Percentiles rank a stretch among this genome's conserved stretches.
These are phyloP conservation scores for Gonioctena quinquepunctata DNA, from an alignment of 1,140 invertebrate species.

Conservation along the genomic window DNA sequence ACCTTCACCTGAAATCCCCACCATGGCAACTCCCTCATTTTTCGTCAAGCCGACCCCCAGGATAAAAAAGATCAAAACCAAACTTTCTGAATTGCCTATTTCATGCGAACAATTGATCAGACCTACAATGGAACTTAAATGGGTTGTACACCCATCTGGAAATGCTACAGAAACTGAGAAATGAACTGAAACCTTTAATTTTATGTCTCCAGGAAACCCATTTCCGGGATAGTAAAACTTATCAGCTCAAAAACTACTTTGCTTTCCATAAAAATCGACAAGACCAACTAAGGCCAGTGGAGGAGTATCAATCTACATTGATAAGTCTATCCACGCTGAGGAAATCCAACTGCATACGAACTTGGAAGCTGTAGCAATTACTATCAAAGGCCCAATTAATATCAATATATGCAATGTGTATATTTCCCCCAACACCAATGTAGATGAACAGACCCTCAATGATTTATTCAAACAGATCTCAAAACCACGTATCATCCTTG, in stretches of 20 bases:
- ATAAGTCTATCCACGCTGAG: not conserved
- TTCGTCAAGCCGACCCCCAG: no score
- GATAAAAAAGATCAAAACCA: no score
- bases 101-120: no score
- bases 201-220: not conserved
- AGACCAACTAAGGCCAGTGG: not conserved
- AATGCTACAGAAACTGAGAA: not conserved
- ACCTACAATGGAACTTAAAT: slow-evolving; percentile 1
- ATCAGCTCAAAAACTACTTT: no score
- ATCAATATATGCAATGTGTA: not conserved
- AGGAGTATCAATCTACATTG: not conserved
- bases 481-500: not conserved
- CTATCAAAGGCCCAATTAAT: not conserved
- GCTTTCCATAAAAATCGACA: not conserved
- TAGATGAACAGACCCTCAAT: not conserved
- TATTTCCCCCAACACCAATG: not conserved
- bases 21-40: no score
- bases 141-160: not conserved
- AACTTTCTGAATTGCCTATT: no score
- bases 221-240: not conserved
- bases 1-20: no score
- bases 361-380: not conserved
- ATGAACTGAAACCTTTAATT: not conserved
- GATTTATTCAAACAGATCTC: not conserved
- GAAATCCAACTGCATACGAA: not conserved